Evolutionary conservation across 2,888 invertebrate genomes (phyloP), one percentile per base, ranked within the genome.

Genomic region (Ormia ochracea): DNA sequence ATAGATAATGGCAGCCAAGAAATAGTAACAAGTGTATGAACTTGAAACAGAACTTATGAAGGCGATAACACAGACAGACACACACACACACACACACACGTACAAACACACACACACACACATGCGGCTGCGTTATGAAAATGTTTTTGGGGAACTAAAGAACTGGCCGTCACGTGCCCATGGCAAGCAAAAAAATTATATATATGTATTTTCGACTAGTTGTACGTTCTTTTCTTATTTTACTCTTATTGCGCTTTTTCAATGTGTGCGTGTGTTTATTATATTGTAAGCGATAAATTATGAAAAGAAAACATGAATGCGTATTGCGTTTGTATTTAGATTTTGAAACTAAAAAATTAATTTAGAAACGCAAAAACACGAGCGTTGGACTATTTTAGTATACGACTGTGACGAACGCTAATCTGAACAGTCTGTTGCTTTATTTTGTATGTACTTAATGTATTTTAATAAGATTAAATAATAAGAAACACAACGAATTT

Each of bases 91-190:
- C n/a, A n/a, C n/a, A n/a, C n/a, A n/a, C n/a, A n/a, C n/a, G n/a
- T n/a, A n/a, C n/a, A n/a, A n/a, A n/a, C n/a, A n/a, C n/a, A n/a
- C n/a, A n/a, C n/a, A n/a, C n/a, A n/a, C n/a, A n/a, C n/a, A n/a
- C n/a, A 43, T 10, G 26, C 21, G 56, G 38, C 28, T 38, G 38
- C 56, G 36, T 1, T 48, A 45, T 56, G 9, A 48, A 28, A 45
- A 56, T 54, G 38, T 43, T 19, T 21, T 28, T 17, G 9, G n/a
- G 56, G 52, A 65, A 54, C 6, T 58, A n/a, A 33, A 58, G 36
- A n/a, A n/a, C n/a, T 31, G 19, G 10, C 33, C 21, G 69, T 78
- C 78, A 78, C 78, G 78, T 78, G 78, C 69, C 69, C 56, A 19
- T 65, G 52, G 63, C 43, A 58, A 69, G 52, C 58, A n/a, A n/a